Conservation (phyloP, 2,888 invertebrate species). For the Flexamia atlantica region DNA sequence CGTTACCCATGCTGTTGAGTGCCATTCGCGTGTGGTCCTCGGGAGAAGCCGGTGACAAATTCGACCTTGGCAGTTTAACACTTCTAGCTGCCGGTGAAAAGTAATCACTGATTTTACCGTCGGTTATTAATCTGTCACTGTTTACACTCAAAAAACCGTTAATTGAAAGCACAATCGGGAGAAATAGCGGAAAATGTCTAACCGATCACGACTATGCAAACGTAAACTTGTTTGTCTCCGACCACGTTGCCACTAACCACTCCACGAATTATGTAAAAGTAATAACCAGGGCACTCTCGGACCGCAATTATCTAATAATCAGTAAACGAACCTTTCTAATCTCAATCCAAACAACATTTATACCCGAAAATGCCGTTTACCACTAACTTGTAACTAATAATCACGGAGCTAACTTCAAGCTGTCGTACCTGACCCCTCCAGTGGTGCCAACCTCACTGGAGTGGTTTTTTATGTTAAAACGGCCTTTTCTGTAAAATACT, state of each 20-base stretch:
- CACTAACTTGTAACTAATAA: not conserved
- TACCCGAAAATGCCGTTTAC: too few species aligned
- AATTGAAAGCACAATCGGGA: not conserved
- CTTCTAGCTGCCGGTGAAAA: not conserved
- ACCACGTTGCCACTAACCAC: not conserved
- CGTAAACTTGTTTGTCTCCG: not conserved
- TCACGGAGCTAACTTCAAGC: not conserved
- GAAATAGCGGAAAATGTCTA: not conserved
- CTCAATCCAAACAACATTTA: too few species aligned
- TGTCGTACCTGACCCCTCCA: not conserved
- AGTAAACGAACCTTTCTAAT: not conserved
- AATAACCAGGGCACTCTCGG: not conserved
- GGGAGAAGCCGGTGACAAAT: not conserved
- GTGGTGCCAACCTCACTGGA: not conserved
- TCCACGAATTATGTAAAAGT: not conserved
- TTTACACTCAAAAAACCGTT: not conserved
- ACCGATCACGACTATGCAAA: not conserved
- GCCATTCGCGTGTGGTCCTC: not conserved
- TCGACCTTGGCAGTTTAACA: not conserved
- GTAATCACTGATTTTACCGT: not conserved
- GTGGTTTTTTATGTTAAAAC: too few species aligned
- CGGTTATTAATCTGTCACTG: not conserved
- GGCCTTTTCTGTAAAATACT: too few species aligned
- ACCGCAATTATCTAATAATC: not conserved
- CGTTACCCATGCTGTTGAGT: not conserved